A percentile compares a stretch with the other conserved stretches of the same genome.
Conservation (phyloP, 1,140 invertebrate species). For the Hyles euphorbiae region DNA sequence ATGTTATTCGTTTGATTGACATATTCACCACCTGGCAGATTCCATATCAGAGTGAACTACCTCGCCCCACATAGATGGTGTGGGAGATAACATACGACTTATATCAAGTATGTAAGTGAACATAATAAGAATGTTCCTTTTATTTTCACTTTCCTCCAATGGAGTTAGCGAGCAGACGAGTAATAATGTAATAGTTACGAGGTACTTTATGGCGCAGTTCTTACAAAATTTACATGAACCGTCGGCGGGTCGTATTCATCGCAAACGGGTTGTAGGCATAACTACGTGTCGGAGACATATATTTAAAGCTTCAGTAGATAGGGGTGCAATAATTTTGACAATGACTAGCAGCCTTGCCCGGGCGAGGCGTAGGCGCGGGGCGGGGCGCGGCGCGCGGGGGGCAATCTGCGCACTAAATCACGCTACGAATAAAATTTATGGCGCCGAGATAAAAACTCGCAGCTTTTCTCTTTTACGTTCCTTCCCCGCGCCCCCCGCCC, state of each 20-base stretch:
- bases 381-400: conserved; percentile 43
- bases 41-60: no score
- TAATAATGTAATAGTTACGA: background rate
- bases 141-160: conserved; percentile 14
- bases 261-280: conserved; percentile 58
- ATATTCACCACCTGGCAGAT: no score
- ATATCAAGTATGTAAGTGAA: no score
- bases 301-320: conserved; percentile 74
- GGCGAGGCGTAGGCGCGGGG: conserved; percentile 70
- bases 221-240: conserved; percentile 42
- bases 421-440: conserved; percentile 78
- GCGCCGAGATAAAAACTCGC: conserved; percentile 77
- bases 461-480: conserved; percentile 77
- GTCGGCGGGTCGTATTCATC: conserved; percentile 31
- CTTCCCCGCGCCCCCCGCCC: conserved; percentile 43
- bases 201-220: conserved; percentile 26
- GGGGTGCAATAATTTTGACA: conserved; percentile 76
- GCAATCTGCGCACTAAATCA: conserved; percentile 77
- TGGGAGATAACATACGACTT: no score
- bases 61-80: no score
- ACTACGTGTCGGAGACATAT: conserved; percentile 68
- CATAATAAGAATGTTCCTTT: conserved; percentile 7
- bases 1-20: no score
- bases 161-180: no score
- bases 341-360: conserved; percentile 72